Conservation (phyloP, 2,113 vertebrate genomes). For the Falcunculus frontatus region DNA sequence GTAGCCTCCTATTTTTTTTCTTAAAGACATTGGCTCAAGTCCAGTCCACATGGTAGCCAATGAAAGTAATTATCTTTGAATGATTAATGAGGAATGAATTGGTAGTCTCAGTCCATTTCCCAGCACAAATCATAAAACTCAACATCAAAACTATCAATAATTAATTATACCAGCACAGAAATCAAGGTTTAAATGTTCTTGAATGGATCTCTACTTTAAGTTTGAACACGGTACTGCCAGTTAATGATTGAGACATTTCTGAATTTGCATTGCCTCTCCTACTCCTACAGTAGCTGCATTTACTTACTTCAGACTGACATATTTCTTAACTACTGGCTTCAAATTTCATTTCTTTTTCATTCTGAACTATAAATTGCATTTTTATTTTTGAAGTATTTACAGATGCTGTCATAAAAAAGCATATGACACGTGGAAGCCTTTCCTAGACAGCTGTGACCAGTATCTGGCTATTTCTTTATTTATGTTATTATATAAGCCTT, state of each 20-base stretch:
- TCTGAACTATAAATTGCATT: background rate
- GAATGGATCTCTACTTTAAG: background rate
- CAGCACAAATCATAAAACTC: background rate
- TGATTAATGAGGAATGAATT: background rate
- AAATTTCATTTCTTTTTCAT: background rate
- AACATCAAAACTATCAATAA: background rate
- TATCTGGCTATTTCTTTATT: background rate
- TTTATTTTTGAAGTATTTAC: background rate
- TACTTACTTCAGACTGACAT: background rate
- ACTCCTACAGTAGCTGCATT: background rate
- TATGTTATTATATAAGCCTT: background rate
- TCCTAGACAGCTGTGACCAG: background rate
- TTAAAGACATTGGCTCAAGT: background rate
- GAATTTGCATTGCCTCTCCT: background rate
- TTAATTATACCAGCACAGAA: background rate
- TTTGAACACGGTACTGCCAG: background rate
- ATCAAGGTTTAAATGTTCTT: background rate
- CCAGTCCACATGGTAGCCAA: background rate
- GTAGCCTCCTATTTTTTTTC: background rate
- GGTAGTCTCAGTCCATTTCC: background rate
- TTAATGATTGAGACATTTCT: background rate
- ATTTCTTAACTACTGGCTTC: background rate
- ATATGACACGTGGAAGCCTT: accelerated
- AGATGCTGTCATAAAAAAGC: background rate
- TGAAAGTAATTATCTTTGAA: background rate